These are phyloP conservation scores for Monopterus albus DNA, from an alignment of 2,113 vertebrate genomes.

Conservation along the genomic window DNA sequence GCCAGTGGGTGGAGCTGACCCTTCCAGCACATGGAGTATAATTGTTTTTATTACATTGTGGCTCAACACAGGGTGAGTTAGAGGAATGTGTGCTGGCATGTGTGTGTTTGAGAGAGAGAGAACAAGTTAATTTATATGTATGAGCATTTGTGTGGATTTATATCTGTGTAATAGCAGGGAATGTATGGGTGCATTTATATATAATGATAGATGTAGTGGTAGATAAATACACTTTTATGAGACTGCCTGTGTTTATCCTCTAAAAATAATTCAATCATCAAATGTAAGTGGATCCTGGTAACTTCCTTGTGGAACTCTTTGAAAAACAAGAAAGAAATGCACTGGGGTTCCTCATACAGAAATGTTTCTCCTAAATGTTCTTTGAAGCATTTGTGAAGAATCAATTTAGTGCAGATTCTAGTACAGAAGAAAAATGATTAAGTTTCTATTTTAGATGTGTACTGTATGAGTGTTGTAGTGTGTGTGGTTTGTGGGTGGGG, in stretches of 20 bases:
- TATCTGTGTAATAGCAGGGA: constrained; percentile 15
- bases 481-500: constrained; percentile 47
- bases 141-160: constrained; percentile 21
- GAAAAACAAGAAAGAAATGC: no score
- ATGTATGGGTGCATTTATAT: constrained; percentile 20
- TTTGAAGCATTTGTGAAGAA: no score
- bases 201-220: constrained; percentile 54
- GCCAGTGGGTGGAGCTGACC: constrained; percentile 64
- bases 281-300: no score
- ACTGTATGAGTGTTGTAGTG: background rate
- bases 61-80: constrained; percentile 47
- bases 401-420: no score
- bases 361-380: no score
- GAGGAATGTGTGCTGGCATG: constrained; percentile 61
- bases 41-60: constrained; percentile 68
- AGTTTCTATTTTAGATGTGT: constrained; percentile 54
- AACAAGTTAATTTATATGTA: constrained; percentile 18
- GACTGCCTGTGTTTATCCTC: constrained; percentile 13
- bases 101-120: no score
- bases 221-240: constrained; percentile 27
- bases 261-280: constrained; percentile 25
- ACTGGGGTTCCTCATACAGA: no score
- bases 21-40: constrained; percentile 54
- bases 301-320: no score
- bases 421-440: no score